Conservation (phyloP, 2,888 invertebrate genomes). For the Thecophora atra region DNA sequence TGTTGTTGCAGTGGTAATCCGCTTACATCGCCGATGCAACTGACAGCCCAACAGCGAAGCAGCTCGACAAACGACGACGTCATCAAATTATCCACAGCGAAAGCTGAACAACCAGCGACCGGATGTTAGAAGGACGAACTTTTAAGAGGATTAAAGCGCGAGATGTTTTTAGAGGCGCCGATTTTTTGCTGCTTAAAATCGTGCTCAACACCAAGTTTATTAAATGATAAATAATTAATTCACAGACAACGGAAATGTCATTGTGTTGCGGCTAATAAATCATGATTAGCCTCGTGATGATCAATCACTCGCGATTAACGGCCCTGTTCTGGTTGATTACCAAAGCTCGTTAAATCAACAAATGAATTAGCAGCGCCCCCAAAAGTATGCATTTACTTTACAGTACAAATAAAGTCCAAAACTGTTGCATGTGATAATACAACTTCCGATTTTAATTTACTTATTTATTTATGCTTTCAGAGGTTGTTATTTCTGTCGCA, state of each 20-base stretch:
- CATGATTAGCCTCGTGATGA: background rate
- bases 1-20: constrained; percentile 10
- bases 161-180: too few species aligned
- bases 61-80: background rate
- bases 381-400: too few species aligned
- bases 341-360: too few species aligned
- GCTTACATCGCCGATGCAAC: constrained; percentile 19
- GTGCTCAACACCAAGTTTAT: constrained; percentile 3
- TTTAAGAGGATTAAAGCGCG: background rate
- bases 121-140: constrained; percentile 3
- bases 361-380: too few species aligned
- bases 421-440: too few species aligned
- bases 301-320: too few species aligned
- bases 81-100: background rate
- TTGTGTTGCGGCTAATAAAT: constrained; percentile 12
- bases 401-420: too few species aligned
- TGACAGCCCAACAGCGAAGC: background rate
- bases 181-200: too few species aligned
- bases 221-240: constrained; percentile 28
- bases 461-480: too few species aligned
- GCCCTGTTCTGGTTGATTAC: too few species aligned
- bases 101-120: background rate
- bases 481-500: too few species aligned
- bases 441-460: too few species aligned
- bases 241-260: background rate